phyloP scores from a whole-genome alignment of 2,888 invertebrate species.

The Dryocosmus kuriphilus region DNA sequence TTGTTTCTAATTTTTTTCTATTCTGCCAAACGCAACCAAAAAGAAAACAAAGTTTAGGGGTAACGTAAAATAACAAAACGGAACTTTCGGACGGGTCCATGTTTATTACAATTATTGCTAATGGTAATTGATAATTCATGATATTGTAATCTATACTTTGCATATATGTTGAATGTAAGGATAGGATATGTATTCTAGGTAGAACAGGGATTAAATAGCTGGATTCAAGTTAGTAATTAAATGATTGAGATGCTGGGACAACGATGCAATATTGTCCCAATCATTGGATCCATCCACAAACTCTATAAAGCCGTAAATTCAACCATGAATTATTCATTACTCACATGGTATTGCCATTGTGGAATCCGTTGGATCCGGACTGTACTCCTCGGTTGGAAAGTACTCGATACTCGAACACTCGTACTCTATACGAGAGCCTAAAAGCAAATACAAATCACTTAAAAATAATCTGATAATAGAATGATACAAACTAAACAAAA shows the following conservation, averaged over 20 bases:
- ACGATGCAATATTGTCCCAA: not conserved
- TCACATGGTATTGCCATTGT: constrained; percentile 96
- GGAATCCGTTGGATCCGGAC: constrained; percentile 92
- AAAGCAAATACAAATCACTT: constrained; percentile 45
- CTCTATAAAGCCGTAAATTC: constrained; percentile 16
- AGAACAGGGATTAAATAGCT: not conserved
- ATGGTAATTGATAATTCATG: no score
- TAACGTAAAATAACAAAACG: no score
- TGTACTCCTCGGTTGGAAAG: constrained; percentile 91
- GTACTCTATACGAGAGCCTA: constrained; percentile 86
- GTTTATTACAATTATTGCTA: no score
- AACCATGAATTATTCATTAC: constrained; percentile 74
- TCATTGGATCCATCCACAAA: not conserved
- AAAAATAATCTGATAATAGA: constrained; percentile 23
- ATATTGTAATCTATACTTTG: no score
- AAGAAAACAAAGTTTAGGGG: no score
- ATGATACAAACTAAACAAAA: not conserved
- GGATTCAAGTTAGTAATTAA: not conserved
- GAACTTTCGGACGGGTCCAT: no score
- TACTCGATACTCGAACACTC: constrained; percentile 92
- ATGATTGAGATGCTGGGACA: not conserved
- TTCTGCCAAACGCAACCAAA: no score
- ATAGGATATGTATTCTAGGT: not conserved
- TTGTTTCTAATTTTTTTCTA: no score
- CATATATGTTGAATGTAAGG: no score